phyloP scores from a whole-genome alignment of 2,113 vertebrate species.

The Dromiciops gliroides region DNA sequence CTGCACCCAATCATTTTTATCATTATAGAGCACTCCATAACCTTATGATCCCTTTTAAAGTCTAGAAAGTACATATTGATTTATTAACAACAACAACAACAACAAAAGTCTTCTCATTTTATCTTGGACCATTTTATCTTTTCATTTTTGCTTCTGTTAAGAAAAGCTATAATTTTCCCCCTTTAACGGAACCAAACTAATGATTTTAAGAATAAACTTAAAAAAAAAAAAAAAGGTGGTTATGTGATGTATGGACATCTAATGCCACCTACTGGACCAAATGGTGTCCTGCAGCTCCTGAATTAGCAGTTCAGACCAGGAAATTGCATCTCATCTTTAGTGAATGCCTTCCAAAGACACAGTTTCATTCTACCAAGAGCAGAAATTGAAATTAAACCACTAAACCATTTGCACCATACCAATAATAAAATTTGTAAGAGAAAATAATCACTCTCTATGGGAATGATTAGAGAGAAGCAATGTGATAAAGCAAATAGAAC shows the following conservation, averaged over 20 bases:
- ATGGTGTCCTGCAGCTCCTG: constrained; percentile 15
- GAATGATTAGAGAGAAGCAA: background rate
- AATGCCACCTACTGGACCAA: constrained; percentile 79
- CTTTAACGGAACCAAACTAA: constrained; percentile 38
- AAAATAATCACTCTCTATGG: background rate
- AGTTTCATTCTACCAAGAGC: background rate
- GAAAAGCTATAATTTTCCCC: background rate
- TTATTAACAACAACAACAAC: background rate
- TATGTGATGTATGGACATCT: constrained; percentile 61
- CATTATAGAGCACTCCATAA: background rate
- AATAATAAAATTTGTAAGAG: background rate
- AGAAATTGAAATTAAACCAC: background rate
- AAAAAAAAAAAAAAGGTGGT: background rate
- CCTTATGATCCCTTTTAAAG: background rate
- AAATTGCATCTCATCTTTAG: background rate
- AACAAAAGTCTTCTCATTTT: constrained; percentile 48
- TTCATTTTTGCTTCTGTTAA: constrained; percentile 7
- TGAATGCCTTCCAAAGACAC: background rate
- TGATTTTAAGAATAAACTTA: background rate
- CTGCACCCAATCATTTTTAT: background rate
- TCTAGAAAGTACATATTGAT: background rate
- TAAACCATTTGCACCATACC: background rate
- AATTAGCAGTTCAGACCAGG: background rate
- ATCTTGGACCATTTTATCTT: constrained; percentile 1
- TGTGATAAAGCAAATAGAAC: background rate